phyloP scores from a whole-genome alignment of 2,113 vertebrate genomes.

The Setophaga petechia region DNA sequence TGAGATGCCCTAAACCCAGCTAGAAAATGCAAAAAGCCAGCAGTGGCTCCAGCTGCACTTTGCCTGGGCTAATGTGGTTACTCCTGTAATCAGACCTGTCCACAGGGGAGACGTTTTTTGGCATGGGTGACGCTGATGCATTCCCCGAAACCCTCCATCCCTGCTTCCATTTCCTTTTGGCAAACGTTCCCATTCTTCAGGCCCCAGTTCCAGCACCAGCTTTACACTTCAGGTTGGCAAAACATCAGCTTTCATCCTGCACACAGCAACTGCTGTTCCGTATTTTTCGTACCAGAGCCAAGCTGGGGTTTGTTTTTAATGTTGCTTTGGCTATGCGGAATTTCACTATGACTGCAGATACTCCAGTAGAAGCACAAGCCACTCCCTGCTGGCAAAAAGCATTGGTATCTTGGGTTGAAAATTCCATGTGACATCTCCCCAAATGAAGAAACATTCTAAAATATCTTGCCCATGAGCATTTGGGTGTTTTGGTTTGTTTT shows the following conservation, averaged over 20 bases:
- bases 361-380: background rate
- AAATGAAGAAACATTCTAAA: background rate
- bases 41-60: conserved; percentile 33
- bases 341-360: conserved; percentile 55
- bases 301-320: conserved; percentile 56
- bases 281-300: background rate
- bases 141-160: conserved; percentile 63
- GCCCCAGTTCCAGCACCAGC: conserved; percentile 60
- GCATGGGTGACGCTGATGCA: background rate
- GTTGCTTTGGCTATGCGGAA: conserved; percentile 56
- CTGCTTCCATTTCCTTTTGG: conserved; percentile 70
- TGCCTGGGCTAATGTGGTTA: conserved; percentile 6
- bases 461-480: background rate
- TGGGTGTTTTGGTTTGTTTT: fast-evolving
- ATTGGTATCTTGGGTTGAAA: background rate
- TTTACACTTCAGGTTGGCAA: conserved; percentile 71
- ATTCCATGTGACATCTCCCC: background rate
- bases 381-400: background rate
- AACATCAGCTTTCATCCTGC: conserved; percentile 56
- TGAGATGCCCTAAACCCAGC: background rate
- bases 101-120: conserved; percentile 44
- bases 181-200: conserved; percentile 56
- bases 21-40: background rate
- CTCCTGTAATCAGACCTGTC: conserved; percentile 53
- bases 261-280: conserved; percentile 60